phyloP scores from a whole-genome alignment of 2,797 vertebrate genomes.

The Gephyroberyx darwinii region DNA sequence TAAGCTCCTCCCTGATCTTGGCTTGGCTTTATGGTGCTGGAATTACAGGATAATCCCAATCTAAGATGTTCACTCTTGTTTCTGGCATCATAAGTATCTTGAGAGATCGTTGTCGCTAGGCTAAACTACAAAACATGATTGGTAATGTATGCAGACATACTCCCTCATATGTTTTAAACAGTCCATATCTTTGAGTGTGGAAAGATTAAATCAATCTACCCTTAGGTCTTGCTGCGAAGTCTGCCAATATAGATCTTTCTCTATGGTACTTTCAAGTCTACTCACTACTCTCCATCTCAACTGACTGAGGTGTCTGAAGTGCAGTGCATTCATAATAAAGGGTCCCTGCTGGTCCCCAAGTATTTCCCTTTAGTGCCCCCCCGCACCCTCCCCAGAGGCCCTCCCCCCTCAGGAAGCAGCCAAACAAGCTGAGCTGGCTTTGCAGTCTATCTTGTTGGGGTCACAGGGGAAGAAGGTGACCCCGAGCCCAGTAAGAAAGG shows the following conservation, averaged over 20 bases:
- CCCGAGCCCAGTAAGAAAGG: slow-evolving; percentile 89
- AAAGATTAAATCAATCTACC: slow-evolving; percentile 33
- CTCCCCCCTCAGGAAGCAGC: slow-evolving; percentile 81
- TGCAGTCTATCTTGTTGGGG: slow-evolving; percentile 92
- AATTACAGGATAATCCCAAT: slow-evolving; percentile 25
- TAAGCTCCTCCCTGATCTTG: slow-evolving; percentile 56
- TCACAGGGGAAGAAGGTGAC: slow-evolving; percentile 86
- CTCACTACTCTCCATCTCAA: slow-evolving; percentile 38
- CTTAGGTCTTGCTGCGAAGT: slow-evolving; percentile 11
- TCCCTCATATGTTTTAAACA: slow-evolving; percentile 20
- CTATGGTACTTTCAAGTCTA: slow-evolving; percentile 23
- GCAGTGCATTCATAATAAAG: slow-evolving; percentile 54
- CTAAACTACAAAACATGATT: slow-evolving; percentile 2
- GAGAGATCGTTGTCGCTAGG: slow-evolving; percentile 5
- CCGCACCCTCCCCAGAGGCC: slow-evolving; percentile 1
- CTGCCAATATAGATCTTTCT: slow-evolving; percentile 19
- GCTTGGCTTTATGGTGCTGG: slow-evolving; percentile 33
- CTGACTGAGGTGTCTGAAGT: slow-evolving; percentile 64
- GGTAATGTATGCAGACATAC: slow-evolving; percentile 25
- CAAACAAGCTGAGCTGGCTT: slow-evolving; percentile 87
- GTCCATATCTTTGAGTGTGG: slow-evolving; percentile 12
- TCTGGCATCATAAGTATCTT: slow-evolving; percentile 28
- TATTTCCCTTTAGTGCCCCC: slow-evolving; percentile 33
- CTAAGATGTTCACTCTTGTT: slow-evolving; percentile 29
- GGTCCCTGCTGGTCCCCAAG: slow-evolving; percentile 41